A percentile compares a stretch with the other conserved stretches of the same genome.
Evolutionary conservation across 2,888 invertebrate species (phyloP).

Genomic region (Dynastes grantii): DNA sequence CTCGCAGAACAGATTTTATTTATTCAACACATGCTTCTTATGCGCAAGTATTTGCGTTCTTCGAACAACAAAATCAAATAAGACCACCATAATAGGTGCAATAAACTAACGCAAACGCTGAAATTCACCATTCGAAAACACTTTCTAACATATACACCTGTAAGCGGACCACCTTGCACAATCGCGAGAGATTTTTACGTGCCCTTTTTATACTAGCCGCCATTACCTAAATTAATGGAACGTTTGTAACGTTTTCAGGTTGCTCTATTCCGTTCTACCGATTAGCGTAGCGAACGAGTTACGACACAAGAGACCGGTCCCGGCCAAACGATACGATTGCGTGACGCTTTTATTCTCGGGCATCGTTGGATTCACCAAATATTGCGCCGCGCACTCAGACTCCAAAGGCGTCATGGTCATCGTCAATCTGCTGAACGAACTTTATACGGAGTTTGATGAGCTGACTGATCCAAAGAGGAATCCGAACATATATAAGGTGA

Average conservation of each 20-base stretch:
- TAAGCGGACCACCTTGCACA: conserved; percentile 19
- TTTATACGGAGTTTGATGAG: conserved; percentile 95
- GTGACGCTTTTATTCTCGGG: conserved; percentile 96
- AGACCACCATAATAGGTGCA: conserved; percentile 17
- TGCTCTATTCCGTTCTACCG: conserved; percentile 94
- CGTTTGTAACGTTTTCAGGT: conserved; percentile 72
- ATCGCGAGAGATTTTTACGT: conserved; percentile 13
- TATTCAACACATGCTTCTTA: conserved; percentile 1
- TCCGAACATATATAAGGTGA: conserved; percentile 95
- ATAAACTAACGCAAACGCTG: conserved; percentile 20
- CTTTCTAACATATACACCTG: conserved; percentile 26
- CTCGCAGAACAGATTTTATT: neutral
- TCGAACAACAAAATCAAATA: neutral
- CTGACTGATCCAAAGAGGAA: conserved; percentile 93
- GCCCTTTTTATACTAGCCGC: conserved; percentile 11
- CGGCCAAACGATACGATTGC: conserved; percentile 89
- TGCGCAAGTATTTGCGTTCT: neutral
- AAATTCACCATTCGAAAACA: conserved; percentile 22
- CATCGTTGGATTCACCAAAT: conserved; percentile 92
- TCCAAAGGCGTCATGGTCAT: conserved; percentile 97
- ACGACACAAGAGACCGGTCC: conserved; percentile 92
- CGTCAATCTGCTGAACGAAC: conserved; percentile 92
- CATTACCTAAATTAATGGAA: conserved; percentile 8
- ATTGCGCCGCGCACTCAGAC: conserved; percentile 92
- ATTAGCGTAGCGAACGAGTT: conserved; percentile 96